These are phyloP conservation scores for Xenopus borealis DNA, from an alignment of 2,113 vertebrate genomes.

Conservation along the genomic window DNA sequence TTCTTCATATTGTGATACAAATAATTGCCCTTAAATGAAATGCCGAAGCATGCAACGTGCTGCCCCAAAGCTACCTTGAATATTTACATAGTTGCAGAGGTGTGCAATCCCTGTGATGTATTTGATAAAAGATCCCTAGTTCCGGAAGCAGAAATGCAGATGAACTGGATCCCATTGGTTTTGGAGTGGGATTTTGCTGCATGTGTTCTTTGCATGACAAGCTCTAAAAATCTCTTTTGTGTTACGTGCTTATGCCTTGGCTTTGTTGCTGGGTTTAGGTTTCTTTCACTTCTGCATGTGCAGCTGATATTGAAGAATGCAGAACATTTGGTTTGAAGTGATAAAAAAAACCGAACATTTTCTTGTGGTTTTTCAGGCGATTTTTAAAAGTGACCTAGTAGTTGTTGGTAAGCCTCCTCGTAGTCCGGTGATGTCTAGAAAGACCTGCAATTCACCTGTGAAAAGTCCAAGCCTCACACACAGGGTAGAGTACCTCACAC, in stretches of 20 bases:
- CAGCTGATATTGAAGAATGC: not conserved
- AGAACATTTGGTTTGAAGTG: not conserved
- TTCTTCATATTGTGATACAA: no score
- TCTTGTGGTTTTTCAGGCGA: conserved; percentile 82
- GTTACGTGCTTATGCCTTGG: not conserved
- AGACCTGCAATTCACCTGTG: conserved; percentile 75
- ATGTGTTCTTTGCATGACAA: not conserved
- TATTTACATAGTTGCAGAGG: no score
- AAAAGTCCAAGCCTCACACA: conserved; percentile 75
- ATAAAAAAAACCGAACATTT: conserved; percentile 52
- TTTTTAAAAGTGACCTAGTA: conserved; percentile 75
- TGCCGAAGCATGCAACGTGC: no score
- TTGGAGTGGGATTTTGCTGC: not conserved
- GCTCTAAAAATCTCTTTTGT: not conserved
- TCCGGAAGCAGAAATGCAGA: no score
- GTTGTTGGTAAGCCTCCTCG: conserved; percentile 92
- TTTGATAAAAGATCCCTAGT: no score
- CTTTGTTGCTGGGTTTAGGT: not conserved
- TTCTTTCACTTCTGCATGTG: not conserved
- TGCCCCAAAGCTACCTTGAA: no score
- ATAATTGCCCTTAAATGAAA: no score
- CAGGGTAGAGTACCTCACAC: conserved; percentile 82
- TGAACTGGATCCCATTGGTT: no score
- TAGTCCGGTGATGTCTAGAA: conserved; percentile 87
- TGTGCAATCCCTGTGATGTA: no score